Evolutionary conservation across 2,888 invertebrate species (phyloP).

Genomic region (Cremastinae sp.): DNA sequence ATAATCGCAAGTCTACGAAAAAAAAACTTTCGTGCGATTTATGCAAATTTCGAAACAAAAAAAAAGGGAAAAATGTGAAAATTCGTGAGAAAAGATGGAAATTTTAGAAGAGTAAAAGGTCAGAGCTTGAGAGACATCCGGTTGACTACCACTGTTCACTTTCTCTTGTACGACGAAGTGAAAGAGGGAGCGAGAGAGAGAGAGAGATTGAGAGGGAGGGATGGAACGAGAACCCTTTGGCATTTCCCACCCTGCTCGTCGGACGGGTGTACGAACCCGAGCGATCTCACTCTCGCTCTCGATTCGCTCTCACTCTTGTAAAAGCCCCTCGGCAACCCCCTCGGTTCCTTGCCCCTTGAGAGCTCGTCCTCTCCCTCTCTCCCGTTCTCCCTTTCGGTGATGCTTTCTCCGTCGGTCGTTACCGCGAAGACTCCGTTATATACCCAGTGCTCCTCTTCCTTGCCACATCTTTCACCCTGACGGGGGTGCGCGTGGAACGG

Average conservation of each 20-base stretch:
- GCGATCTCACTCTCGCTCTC: constrained; percentile 78
- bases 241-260: constrained; percentile 71
- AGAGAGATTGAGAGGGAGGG: too few relatives aligned
- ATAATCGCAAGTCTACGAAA: neutral
- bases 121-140: constrained; percentile 35
- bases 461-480: constrained; percentile 64
- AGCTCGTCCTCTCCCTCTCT: constrained; percentile 29
- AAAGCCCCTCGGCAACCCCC: constrained; percentile 33
- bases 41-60: too few relatives aligned
- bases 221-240: constrained; percentile 79
- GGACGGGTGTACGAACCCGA: constrained; percentile 67
- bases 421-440: constrained; percentile 25
- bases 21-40: too few relatives aligned
- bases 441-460: constrained; percentile 59
- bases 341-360: constrained; percentile 50
- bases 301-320: constrained; percentile 71
- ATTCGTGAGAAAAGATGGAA: too few relatives aligned
- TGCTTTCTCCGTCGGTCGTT: constrained; percentile 28
- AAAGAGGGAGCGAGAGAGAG: too few relatives aligned
- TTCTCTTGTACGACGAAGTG: constrained; percentile 73
- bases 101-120: too few relatives aligned
- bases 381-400: constrained; percentile 9
- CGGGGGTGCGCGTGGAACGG: constrained; percentile 58
- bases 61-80: too few relatives aligned
- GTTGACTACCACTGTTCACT: constrained; percentile 79